Conservation (phyloP, 2,888 invertebrate species). For the Horisme vitalbata region DNA sequence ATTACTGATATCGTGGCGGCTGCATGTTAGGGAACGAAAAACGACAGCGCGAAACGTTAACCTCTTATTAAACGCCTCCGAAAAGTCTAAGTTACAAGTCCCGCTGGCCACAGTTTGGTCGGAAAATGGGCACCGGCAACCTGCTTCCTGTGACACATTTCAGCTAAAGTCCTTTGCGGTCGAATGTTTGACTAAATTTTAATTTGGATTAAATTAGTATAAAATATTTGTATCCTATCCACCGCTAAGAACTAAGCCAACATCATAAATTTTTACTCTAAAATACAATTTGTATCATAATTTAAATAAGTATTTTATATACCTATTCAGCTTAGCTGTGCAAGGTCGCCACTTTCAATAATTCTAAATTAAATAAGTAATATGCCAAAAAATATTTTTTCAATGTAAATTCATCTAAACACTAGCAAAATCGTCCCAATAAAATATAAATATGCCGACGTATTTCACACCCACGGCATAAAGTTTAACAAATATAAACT, state of each 20-base stretch:
- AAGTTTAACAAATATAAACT: background rate
- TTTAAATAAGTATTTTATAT: background rate
- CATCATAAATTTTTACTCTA: background rate
- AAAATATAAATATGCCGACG: constrained; percentile 19
- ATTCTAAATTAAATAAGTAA: background rate
- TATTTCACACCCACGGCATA: background rate
- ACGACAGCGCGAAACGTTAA: no score
- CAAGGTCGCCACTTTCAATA: background rate
- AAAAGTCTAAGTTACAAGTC: no score
- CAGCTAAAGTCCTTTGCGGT: background rate
- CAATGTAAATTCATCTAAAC: constrained; percentile 18
- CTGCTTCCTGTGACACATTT: background rate
- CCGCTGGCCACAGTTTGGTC: no score
- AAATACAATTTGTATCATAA: constrained; percentile 3
- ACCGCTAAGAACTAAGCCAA: background rate
- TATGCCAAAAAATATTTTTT: constrained; percentile 6
- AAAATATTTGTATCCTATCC: background rate
- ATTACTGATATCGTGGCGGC: no score
- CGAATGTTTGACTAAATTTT: no score
- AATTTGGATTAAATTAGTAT: no score
- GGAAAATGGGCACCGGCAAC: no score
- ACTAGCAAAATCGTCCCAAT: constrained; percentile 7
- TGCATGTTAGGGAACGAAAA: no score
- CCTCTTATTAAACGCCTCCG: no score
- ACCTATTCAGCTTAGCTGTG: constrained; percentile 17